Percentiles rank a stretch among this genome's conserved stretches.
Evolutionary conservation across 37 sponge, comb jelly and placozoan species (phyloP).

Genomic region (Lycopodina hypogea): DNA sequence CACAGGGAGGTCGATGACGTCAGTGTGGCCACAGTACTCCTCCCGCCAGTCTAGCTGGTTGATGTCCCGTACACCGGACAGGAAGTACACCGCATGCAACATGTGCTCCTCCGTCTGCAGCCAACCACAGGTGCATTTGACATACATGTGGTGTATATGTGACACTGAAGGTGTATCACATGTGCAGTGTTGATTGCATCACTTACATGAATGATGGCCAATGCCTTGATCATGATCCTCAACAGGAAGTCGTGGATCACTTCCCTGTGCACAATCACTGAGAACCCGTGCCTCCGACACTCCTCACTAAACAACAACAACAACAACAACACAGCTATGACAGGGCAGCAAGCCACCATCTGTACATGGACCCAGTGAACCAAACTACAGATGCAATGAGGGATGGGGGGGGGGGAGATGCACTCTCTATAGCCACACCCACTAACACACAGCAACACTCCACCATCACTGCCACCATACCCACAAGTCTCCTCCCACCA

Average conservation of each 20-base stretch:
- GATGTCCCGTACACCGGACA: conserved; percentile 29
- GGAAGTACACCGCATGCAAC: conserved; percentile 37
- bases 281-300: conserved; percentile 34
- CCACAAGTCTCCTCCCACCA: too few species aligned
- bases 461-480: too few species aligned
- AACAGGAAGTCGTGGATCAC: conserved; percentile 45
- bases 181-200: too few species aligned
- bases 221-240: conserved; percentile 37
- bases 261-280: conserved; percentile 53
- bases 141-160: too few species aligned
- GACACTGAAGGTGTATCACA: too few species aligned
- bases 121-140: too few species aligned
- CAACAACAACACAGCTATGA: neutral
- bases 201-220: conserved; percentile 56
- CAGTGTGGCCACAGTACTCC: neutral
- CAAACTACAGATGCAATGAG: neutral
- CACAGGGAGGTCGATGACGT: conserved; percentile 20
- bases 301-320: conserved; percentile 32
- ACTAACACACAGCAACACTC: too few species aligned
- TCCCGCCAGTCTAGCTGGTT: conserved; percentile 1
- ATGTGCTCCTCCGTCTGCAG: conserved; percentile 13
- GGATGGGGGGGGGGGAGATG: too few species aligned
- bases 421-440: too few species aligned
- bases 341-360: neutral
- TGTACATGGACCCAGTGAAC: too few species aligned